phyloP scores from a whole-genome alignment of 2,113 vertebrate genomes.

The Camelus dromedarius region DNA sequence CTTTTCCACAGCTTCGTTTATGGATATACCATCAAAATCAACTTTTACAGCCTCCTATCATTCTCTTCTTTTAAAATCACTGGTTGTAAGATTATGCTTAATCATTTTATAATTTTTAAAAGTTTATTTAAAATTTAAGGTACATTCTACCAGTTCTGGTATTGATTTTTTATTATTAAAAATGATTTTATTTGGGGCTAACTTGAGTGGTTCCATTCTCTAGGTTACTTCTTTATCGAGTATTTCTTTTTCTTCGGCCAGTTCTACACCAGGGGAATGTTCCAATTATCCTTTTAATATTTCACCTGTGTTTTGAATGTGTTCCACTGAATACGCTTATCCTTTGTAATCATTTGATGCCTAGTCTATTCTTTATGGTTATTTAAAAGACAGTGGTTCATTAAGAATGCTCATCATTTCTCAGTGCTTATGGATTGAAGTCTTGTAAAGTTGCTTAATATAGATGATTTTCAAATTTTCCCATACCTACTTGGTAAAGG shows the following conservation, averaged over 20 bases:
- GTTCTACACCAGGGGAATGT: not conserved
- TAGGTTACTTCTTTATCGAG: not conserved
- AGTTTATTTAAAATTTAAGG: not conserved
- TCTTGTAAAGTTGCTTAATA: not conserved
- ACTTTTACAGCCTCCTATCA: not conserved
- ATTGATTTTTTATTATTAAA: not conserved
- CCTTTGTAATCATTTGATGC: not conserved
- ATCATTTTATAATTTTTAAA: not conserved
- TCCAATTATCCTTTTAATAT: not conserved
- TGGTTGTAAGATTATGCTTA: not conserved
- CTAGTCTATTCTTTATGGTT: not conserved
- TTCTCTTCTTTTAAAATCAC: not conserved
- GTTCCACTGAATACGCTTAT: not conserved
- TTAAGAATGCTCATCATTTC: not conserved
- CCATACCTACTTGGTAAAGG: not conserved
- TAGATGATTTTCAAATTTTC: slow-evolving; percentile 15
- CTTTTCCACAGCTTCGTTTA: not conserved
- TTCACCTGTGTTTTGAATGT: not conserved
- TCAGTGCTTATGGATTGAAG: not conserved
- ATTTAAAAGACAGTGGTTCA: not conserved
- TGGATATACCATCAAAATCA: not conserved
- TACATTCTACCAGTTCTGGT: not conserved
- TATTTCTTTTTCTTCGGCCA: not conserved
- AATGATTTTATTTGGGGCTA: not conserved
- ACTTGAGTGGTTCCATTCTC: not conserved